Percentiles rank a stretch among this genome's conserved stretches.
phyloP scores from a whole-genome alignment of 2,888 invertebrate species.

The Philereme vetulata region DNA sequence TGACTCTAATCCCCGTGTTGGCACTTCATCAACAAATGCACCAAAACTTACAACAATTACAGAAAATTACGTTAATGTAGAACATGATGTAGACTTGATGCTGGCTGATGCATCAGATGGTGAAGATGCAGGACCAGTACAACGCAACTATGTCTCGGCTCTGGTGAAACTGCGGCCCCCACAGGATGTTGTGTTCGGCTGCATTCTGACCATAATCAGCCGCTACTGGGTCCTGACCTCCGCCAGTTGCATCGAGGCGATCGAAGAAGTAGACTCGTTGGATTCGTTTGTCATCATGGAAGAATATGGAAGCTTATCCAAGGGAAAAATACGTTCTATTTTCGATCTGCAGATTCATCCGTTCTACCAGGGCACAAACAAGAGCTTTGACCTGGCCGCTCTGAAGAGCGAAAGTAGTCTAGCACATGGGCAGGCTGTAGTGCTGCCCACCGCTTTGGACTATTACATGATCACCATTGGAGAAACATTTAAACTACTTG shows the following conservation, averaged over 20 bases:
- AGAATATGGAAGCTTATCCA: constrained; percentile 45
- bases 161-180: constrained; percentile 60
- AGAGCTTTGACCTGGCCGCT: constrained; percentile 58
- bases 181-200: constrained; percentile 61
- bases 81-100: constrained; percentile 7
- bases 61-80: not conserved
- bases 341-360: constrained; percentile 63
- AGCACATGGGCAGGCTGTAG: constrained; percentile 26
- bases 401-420: constrained; percentile 53
- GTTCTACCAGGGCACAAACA: constrained; percentile 51
- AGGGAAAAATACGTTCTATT: constrained; percentile 48
- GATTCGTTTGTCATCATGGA: constrained; percentile 67
- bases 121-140: constrained; percentile 40
- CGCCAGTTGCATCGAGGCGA: constrained; percentile 68
- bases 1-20: not conserved
- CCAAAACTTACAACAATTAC: not conserved
- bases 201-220: constrained; percentile 61
- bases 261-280: constrained; percentile 65
- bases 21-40: not conserved
- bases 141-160: constrained; percentile 50
- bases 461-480: constrained; percentile 59
- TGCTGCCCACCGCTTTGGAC: constrained; percentile 53
- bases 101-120: constrained; percentile 42
- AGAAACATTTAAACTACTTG: constrained; percentile 58
- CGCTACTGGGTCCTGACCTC: constrained; percentile 65